Evolutionary conservation across 2,797 vertebrate species (phyloP).

Genomic region (Apodemus agrarius): DNA sequence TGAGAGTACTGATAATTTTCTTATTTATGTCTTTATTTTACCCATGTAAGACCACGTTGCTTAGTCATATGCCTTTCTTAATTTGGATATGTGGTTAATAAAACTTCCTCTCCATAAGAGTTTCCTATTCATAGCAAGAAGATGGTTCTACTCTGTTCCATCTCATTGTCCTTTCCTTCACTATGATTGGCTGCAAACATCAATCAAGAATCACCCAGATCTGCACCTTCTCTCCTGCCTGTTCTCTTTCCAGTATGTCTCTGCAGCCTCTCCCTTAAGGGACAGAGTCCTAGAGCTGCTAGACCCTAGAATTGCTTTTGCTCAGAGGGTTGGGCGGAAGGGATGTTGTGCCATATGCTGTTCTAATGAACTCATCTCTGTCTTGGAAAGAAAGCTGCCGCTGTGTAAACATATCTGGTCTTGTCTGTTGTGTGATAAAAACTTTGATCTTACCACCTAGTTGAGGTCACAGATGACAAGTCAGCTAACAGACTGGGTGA

Average conservation of each 20-base stretch:
- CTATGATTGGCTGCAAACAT: background rate
- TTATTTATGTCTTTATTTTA: conserved; percentile 23
- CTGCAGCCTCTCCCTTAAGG: background rate
- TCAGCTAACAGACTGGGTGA: background rate
- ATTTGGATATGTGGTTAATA: background rate
- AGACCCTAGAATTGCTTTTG: background rate
- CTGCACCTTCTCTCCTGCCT: background rate
- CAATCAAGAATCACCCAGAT: background rate
- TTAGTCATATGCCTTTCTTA: background rate
- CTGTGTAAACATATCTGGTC: background rate
- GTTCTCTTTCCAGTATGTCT: background rate
- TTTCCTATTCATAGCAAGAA: conserved; percentile 8
- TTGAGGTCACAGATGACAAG: background rate
- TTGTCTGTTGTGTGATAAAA: background rate
- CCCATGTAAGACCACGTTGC: background rate
- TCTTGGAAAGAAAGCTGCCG: background rate
- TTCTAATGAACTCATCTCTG: background rate
- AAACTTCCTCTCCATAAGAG: background rate
- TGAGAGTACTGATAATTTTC: conserved; percentile 31
- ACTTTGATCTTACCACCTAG: background rate
- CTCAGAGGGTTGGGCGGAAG: background rate
- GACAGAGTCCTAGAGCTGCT: no score
- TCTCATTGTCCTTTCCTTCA: background rate
- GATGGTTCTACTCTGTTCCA: background rate
- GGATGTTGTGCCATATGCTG: accelerated